These are phyloP conservation scores for Phymorhynchus buccinoides DNA, from an alignment of 1,140 invertebrate species.

Conservation along the genomic window DNA sequence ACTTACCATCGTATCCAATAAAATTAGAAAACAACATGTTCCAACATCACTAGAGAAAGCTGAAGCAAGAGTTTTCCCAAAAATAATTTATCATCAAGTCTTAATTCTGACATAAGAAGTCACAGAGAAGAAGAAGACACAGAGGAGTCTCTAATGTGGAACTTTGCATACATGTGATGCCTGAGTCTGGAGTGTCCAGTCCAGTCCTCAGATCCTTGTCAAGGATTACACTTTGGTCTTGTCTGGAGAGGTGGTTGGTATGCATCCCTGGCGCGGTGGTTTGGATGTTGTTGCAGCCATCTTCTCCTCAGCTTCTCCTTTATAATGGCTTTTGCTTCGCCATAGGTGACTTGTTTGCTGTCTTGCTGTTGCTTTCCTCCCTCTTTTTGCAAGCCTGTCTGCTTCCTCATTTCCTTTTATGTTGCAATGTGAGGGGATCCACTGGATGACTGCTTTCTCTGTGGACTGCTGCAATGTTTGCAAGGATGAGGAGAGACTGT, in stretches of 20 bases:
- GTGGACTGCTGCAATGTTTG: not conserved
- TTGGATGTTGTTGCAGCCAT: not conserved
- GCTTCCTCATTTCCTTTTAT: not conserved
- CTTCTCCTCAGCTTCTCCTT: not conserved
- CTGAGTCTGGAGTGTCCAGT: not conserved
- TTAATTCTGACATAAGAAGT: no score
- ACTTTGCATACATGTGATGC: not conserved
- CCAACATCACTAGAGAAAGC: no score
- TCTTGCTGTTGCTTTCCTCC: not conserved
- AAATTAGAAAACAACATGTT: no score
- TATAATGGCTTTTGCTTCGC: not conserved
- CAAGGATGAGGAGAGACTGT: not conserved
- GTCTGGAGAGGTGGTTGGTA: not conserved
- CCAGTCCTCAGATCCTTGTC: not conserved
- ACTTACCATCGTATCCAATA: no score
- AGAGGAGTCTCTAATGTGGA: not conserved
- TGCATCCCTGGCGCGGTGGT: not conserved
- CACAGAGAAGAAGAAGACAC: no score
- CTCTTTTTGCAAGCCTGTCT: not conserved
- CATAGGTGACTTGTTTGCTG: not conserved
- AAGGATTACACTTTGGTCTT: not conserved
- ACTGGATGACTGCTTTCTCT: not conserved
- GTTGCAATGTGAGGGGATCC: slow-evolving; percentile 4
- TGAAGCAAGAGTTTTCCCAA: no score
- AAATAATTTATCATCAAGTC: no score